Evolutionary conservation across 2,888 invertebrate genomes (phyloP), one percentile per base, ranked within the genome.

Genomic region (Sarcophaga rosellei): DNA sequence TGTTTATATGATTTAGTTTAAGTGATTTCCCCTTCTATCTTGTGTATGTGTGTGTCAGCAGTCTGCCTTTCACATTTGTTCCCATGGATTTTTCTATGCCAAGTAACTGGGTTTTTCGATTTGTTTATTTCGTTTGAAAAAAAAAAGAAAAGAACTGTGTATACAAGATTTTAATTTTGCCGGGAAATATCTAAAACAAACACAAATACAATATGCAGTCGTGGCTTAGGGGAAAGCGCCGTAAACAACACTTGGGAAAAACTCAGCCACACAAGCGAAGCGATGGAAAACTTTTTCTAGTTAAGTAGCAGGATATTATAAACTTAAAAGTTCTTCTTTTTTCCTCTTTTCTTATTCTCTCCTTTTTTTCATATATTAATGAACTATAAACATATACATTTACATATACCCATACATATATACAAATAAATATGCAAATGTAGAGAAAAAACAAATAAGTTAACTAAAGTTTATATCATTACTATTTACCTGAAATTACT

Each of bases 1-100:
- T 86, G 86, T 86, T 86, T 86, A 86, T 86, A 86, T 86, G 86
- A 84, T 86, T 86, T 81, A 86, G 81, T 86, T 86, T 86, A 86
- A 86, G 86, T 86, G 84, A 86, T 86, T 84, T 86, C 75, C 76
- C 57, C 63, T 59, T 35, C 66, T 62, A 63, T 25, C n/a, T 35
- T 11, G 10, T 45, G 21, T 66, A 45, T 3, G 8, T 44, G 10
- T 66, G 15, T 57, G 6, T 62, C 23, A 15, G 59, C 45, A 45
- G 21, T 65, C 47, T 76, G 23, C 23, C 78, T 20, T 45, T 57
- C 57, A 17, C 62, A 62, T 35, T 23, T 45, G 23, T 63, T 45
- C 68, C 76, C 59, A 5, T 4, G 57, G 21, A 21, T 57, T 69
- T 83, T 63, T 83, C 25, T 69, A 8, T 65, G 45, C 45, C 20